Base-by-base conservation (phyloP, 2,797 vertebrate species). In the Avahi laniger region DNA sequence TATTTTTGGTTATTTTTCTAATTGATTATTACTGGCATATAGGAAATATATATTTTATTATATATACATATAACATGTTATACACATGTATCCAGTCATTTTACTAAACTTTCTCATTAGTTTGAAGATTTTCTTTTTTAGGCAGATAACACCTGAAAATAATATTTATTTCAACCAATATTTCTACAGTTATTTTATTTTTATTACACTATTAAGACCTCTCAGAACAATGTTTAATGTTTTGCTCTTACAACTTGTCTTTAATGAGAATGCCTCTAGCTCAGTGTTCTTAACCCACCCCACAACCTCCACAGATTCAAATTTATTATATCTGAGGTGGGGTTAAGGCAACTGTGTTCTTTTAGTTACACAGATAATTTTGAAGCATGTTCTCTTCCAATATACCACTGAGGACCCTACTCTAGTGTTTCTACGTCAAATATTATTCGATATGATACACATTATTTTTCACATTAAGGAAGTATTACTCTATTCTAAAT, bases 121-220 rank as follows among this genome's bases (percentile, higher is more conserved):
- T 57, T 57, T 67, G 48, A 78, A 7, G 11, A 33, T 52, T 84
- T 79, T 84, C 59, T 88, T 82, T 78, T 83, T 89, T 54, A 88
- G 50, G 46, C 28, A 54, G 61, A 33, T 70, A 91, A 63, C 5
- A 26, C 90, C 41, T 94, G 89, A 65, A 89, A 96, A 73, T 59
- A 52, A 33, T 54, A 78, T 54, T 89, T 89, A 84, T 88, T 88
- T 88, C 41, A 83, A 94, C n/a, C 63, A 89, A 59, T 57, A 89
- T 41, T 73, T 95, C 30, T 92, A 50, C 24, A 65, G 79, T 67
- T 82, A n/a, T 76, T 82, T 75, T 92, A 84, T 50, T 79, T 84
- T 75, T 82, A 87, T 63, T 63, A 63, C 61, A 63, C 61, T 63
- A 63, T 79, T 54, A 72, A 92, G 78, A 41, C 84, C 28, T 79